Base-by-base conservation (phyloP, 2,888 invertebrate species). In the Cactoblastis cactorum region DNA sequence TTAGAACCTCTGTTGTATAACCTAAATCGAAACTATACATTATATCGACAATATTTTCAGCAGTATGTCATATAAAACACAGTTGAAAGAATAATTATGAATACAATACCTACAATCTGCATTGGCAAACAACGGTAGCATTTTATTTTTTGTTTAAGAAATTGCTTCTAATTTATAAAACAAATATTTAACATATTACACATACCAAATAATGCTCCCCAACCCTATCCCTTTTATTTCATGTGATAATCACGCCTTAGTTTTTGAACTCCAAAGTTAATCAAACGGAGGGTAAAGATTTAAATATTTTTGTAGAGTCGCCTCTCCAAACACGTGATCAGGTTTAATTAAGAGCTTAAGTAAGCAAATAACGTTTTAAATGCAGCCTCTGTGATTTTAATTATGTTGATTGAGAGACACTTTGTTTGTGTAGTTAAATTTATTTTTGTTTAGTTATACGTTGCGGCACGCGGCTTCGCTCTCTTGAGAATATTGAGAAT, bases 161-260 rank as follows among this genome's bases (percentile, higher is more conserved):
- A n/a, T n/a, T n/a, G n/a, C n/a, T n/a, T n/a, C n/a, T n/a, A n/a
- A n/a, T n/a, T n/a, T n/a, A n/a, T n/a, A n/a, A n/a, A n/a, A n/a
- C n/a, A n/a, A n/a, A n/a, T n/a, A n/a, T n/a, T n/a, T n/a, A n/a
- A n/a, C n/a, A n/a, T n/a, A n/a, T n/a, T n/a, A n/a, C n/a, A n/a
- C n/a, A n/a, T n/a, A n/a, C n/a, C n/a, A n/a, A n/a, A n/a, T n/a
- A n/a, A n/a, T 1, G 9, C 3, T 4, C 8, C 9, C 4, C 4
- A n/a, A n/a, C 22, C 14, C 15, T 5, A 6, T n/a, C 49, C 45
- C 49, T 50, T 53, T 53, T 59, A 58, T 63, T 60, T 59, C 54
- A 57, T 57, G 59, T 60, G 63, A 53, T 61, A 60, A 60, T 58
- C 57, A 61, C 52, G 37, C 38, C 52, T 46, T 48, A 28, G 51